Evolutionary conservation across 64 coral and sea anemone species (phyloP), one percentile per base, ranked within the genome.

Genomic region (Montipora cactus): DNA sequence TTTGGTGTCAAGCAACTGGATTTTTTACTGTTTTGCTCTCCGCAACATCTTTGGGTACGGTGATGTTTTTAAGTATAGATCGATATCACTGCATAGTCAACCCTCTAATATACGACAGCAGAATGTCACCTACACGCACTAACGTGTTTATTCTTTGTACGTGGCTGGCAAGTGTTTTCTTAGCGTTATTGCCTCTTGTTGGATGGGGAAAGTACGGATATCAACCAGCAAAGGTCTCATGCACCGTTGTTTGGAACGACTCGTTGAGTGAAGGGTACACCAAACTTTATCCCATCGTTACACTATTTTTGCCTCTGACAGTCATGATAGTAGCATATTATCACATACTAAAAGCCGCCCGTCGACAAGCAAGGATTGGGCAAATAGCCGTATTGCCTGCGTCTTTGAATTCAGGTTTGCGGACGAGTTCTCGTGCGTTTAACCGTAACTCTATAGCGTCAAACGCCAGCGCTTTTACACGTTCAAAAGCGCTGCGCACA

Each of bases 151-250:
- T 94, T 15, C 67, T 68, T 1, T 88, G 76, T 75, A 92, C 92
- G 15, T 99, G 95, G 98, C 44, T 96, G 8, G 53, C 74, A 52
- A 89, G 95, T 78, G 58, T 95, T 52, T 96, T 99, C 59, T 82
- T 93, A 28, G 98, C 98, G 1, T 59, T 90, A 78, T 71, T 99
- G 4, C 98, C 98, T 15, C 80, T 99, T 15, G 46, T 94, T 61
- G 98, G 98, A 7, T 99, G 98, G 98, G 98, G 98, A 19, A 96
- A 94, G 19, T 99, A 96, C 49, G 95, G 98, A 6, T 99, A 94
- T 85, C 90, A 92, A 67, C 49, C 67, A 52, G 72, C 92, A 8
- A 99, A 94, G 48, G 79, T 89, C 25, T 90, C 92, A 7, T 99
- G 98, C 52, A 96, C 98, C 4, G 98, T 99, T 45, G 18, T 94